These are phyloP conservation scores for Gobio occitaniae DNA, from an alignment of 2,797 vertebrate species.

Conservation along the genomic window DNA sequence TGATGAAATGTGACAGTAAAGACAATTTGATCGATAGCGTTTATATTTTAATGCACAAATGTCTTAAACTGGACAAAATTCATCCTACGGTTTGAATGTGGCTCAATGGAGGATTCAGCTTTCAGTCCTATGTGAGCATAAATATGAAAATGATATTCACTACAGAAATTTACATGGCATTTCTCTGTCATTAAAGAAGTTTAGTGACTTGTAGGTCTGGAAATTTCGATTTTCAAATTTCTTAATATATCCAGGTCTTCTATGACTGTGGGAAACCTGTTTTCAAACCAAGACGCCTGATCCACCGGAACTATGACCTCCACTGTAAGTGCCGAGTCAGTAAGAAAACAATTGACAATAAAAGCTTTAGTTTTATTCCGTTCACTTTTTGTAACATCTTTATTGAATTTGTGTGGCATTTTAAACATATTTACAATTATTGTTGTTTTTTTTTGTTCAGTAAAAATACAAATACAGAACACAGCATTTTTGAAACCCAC, in stretches of 20 bases:
- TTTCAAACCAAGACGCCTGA: not conserved
- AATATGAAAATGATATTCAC: not conserved
- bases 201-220: not conserved
- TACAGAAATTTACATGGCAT: not conserved
- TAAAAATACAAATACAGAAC: conserved; percentile 87
- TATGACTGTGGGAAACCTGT: not conserved
- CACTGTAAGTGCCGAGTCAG: not conserved
- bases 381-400: conserved; percentile 82
- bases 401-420: conserved; percentile 81
- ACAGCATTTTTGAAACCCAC: conserved; percentile 77
- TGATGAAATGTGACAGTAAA: too few relatives aligned
- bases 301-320: not conserved
- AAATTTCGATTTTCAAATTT: not conserved
- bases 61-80: not conserved
- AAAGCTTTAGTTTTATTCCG: conserved; percentile 37
- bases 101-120: not conserved
- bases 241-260: not conserved
- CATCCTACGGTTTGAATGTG: not conserved
- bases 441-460: conserved; percentile 69
- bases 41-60: not conserved
- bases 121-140: not conserved
- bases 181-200: not conserved
- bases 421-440: conserved; percentile 86
- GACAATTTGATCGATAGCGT: not conserved
- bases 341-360: conserved; percentile 9